phyloP scores from a whole-genome alignment of 2,113 vertebrate genomes.

The Petroica traversi region DNA sequence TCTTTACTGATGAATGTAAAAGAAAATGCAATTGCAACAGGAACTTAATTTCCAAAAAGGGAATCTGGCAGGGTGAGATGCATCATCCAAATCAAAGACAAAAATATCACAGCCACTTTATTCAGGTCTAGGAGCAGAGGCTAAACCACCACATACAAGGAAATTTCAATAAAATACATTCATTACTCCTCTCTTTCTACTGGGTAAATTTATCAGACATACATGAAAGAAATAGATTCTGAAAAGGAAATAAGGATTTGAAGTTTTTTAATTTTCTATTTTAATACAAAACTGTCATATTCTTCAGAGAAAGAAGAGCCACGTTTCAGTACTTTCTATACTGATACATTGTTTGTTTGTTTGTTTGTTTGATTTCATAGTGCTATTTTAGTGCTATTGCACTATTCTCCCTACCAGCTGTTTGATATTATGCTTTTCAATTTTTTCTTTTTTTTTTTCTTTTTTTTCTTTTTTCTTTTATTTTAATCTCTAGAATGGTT shows the following conservation, averaged over 20 bases:
- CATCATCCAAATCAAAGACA: not conserved
- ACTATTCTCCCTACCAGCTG: not conserved
- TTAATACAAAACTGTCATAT: not conserved
- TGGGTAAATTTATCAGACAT: not conserved
- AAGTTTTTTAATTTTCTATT: not conserved
- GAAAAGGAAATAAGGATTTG: not conserved
- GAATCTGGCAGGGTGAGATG: not conserved
- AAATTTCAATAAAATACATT: not conserved
- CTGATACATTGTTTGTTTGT: fast-evolving
- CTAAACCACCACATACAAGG: not conserved
- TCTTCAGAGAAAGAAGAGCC: not conserved
- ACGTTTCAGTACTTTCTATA: not conserved
- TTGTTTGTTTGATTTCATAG: not conserved
- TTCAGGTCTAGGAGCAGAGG: not conserved
- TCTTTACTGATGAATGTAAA: not conserved
- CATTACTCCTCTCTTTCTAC: not conserved
- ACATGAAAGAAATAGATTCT: not conserved
- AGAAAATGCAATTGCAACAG: not conserved
- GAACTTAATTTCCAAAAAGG: not conserved
- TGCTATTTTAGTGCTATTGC: too few relatives aligned
- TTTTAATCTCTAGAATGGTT: not conserved
- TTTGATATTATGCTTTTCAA: not conserved
- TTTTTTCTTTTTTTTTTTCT: not conserved
- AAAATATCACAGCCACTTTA: not conserved
- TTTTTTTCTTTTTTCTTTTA: not conserved